Evolutionary conservation across 2,797 vertebrate species (phyloP), one percentile per base, ranked within the genome.

Genomic region (Arnoldichthys spilopterus): DNA sequence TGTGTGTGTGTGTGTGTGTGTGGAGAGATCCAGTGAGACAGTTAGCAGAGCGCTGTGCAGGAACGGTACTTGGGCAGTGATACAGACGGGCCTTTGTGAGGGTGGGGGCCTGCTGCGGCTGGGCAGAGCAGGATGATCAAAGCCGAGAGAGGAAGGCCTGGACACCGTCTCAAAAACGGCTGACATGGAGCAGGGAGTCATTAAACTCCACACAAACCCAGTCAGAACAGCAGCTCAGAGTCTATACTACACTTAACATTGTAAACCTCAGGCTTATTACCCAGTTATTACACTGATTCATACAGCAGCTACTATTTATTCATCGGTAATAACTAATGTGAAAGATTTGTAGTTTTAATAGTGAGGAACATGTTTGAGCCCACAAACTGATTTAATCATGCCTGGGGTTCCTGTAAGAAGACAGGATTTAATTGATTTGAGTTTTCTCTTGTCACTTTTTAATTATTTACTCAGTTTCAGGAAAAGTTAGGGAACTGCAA

Each of bases 21-120:
- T n/a, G n/a, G n/a, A n/a, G n/a, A n/a, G n/a, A n/a, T n/a, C n/a
- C n/a, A n/a, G n/a, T n/a, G n/a, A n/a, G n/a, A n/a, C n/a, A n/a
- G n/a, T n/a, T n/a, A n/a, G n/a, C n/a, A n/a, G n/a, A n/a, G n/a
- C n/a, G n/a, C n/a, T 37, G 34, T 67, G 74, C 56, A 74, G 76
- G 73, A 49, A 80, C 78, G 78, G 53, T 56, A 37, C 16, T 47
- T 59, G 12, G 70, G 71, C 78, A 71, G 72, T 68, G 83, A 85
- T 67, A 87, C 82, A 87, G 80, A 79, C 75, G 51, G 72, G 75
- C 67, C 82, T 87, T 88, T 89, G 85, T 86, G 56, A 79, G 74
- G 49, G 80, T 62, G 59, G 78, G 80, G 85, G 70, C 45, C 56
- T 69, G 16, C 34, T 24, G 71, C 75, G 64, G 73, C 75, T 67